phyloP scores from a whole-genome alignment of 2,888 invertebrate species.

The Arrhopalites spinosus region DNA sequence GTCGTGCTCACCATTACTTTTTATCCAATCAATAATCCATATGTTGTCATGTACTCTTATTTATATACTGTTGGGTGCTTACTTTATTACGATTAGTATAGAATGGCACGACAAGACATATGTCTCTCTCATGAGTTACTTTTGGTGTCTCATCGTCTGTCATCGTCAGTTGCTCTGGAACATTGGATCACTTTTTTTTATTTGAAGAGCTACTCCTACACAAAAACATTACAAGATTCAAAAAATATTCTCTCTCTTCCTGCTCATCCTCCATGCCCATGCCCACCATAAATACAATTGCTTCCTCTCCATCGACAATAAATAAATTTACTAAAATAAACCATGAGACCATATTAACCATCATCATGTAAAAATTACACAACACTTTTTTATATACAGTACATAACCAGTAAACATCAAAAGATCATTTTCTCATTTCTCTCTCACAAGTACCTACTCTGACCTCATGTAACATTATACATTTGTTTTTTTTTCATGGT shows the following conservation, averaged over 20 bases:
- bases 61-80: constrained; percentile 29
- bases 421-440: no score
- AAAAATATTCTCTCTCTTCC: neutral
- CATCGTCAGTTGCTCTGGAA: constrained; percentile 31
- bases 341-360: neutral
- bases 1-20: neutral
- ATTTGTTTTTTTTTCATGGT: neutral
- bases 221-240: constrained; percentile 1
- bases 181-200: constrained; percentile 14
- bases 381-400: no score
- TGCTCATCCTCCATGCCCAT: neutral
- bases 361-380: no score
- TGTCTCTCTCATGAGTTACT: neutral
- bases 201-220: neutral
- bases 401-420: no score
- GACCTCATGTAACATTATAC: neutral
- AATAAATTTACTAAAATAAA: constrained; percentile 9
- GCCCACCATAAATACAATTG: neutral
- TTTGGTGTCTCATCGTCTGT: constrained; percentile 28
- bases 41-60: constrained; percentile 16
- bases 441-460: no score
- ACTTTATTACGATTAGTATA: neutral
- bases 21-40: constrained; percentile 17
- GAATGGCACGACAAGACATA: neutral
- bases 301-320: constrained; percentile 17